A percentile compares a stretch with the other conserved stretches of the same genome.
phyloP scores from a whole-genome alignment of 1,140 invertebrate genomes.

The Orussus abietinus region DNA sequence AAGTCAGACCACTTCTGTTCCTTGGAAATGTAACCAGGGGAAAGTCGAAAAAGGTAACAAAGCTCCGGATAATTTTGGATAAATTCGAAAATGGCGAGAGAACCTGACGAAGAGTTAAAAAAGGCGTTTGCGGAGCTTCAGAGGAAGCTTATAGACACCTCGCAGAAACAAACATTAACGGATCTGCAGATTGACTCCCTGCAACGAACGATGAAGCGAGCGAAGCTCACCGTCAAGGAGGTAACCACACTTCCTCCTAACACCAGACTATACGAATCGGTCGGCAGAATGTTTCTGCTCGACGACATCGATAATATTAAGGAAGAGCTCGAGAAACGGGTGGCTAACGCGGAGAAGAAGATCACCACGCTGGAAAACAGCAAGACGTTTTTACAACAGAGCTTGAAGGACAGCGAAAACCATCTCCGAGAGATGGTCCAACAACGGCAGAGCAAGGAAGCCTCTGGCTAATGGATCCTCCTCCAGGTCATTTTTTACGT shows the following conservation, averaged over 20 bases:
- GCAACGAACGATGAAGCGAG: constrained; percentile 65
- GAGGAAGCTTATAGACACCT: constrained; percentile 76
- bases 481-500: too few species aligned
- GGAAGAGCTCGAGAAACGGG: constrained; percentile 60
- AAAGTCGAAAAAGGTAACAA: too few species aligned
- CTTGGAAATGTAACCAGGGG: too few species aligned
- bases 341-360: constrained; percentile 63
- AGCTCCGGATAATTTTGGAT: too few species aligned
- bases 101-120: constrained; percentile 55
- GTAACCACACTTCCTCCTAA: constrained; percentile 55
- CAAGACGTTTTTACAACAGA: constrained; percentile 73
- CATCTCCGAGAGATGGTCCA: constrained; percentile 81
- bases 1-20: too few species aligned
- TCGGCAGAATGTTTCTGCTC: constrained; percentile 81
- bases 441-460: constrained; percentile 51
- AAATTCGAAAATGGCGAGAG: constrained; percentile 39
- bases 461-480: constrained; percentile 31
- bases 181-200: constrained; percentile 75
- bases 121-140: constrained; percentile 82
- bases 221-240: constrained; percentile 66
- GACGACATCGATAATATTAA: constrained; percentile 65
- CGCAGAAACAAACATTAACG: constrained; percentile 73
- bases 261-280: constrained; percentile 72
- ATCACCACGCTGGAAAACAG: constrained; percentile 70
- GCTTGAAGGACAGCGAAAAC: constrained; percentile 79